A percentile compares a stretch with the other conserved stretches of the same genome.
Evolutionary conservation across 2,113 vertebrate species (phyloP).

Genomic region (Notarius lentiginosus): DNA sequence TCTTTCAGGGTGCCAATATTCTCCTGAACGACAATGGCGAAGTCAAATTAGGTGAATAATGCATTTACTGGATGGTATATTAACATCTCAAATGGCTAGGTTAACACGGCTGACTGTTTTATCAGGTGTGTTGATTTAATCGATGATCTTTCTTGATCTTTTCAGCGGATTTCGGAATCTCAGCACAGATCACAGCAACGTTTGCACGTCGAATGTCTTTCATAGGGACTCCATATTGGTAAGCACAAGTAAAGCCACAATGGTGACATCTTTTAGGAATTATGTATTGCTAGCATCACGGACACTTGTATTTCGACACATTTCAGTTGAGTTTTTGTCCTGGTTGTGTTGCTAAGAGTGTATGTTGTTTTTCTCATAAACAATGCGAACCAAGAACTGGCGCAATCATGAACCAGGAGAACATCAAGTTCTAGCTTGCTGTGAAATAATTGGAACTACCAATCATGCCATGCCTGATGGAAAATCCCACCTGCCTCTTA

Average conservation of each 20-base stretch:
- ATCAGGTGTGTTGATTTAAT: not conserved
- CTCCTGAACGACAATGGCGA: slow-evolving; percentile 86
- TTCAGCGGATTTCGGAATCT: slow-evolving; percentile 90
- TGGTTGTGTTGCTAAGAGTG: not conserved
- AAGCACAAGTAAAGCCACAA: slow-evolving; percentile 41
- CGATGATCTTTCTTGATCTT: not conserved
- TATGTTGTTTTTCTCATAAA: not conserved
- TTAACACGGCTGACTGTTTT: not conserved
- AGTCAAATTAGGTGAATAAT: slow-evolving; percentile 79
- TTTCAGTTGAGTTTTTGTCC: not conserved
- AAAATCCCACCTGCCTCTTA: no score
- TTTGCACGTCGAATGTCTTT: slow-evolving; percentile 88
- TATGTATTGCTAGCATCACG: not conserved
- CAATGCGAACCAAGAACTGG: not conserved
- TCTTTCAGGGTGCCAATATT: slow-evolving; percentile 86
- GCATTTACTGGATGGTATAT: no score
- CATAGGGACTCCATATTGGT: slow-evolving; percentile 93
- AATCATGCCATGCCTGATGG: no score
- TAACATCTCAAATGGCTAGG: not conserved
- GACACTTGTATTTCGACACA: not conserved
- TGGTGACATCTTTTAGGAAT: not conserved
- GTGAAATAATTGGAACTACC: no score
- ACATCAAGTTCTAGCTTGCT: no score
- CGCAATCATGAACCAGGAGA: not conserved
- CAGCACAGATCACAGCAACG: slow-evolving; percentile 87